Base-by-base conservation (phyloP, 2,888 invertebrate genomes). In the Trissolcus brochymenae region DNA sequence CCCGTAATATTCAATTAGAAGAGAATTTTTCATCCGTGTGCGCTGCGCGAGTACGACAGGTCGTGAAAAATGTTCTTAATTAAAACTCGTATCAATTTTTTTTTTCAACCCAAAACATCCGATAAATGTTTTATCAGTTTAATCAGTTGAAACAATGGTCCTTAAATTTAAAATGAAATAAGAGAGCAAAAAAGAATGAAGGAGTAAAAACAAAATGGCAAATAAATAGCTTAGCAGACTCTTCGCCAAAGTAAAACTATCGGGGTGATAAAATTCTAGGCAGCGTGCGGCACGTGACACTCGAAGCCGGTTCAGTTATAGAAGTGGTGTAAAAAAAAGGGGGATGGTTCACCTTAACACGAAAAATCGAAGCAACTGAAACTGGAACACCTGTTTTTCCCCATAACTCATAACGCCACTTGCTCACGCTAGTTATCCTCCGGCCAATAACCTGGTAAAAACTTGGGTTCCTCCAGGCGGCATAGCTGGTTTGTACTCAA, bases 331-430 rank as follows among this genome's bases (percentile, higher is more conserved):
- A 13, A 9, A 2, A 50, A 51, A 51, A 55, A 14, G 17, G 19
- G n/a, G 9, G 11, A 51, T 51, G 17, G 43, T 67, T 72, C 49
- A 72, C 72, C 72, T 72, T 66, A 66, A 66, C 60, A 73, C 72
- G 13, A 65, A 66, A 65, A 65, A 59, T 66, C 60, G 65, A 65
- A 66, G 65, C 72, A 66, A 65, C 72, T 73, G 65, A 73, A 73
- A 73, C 55, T 60, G 53, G 65, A 59, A 73, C 65, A 60, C 65
- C 54, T 66, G 72, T 50, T 65, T 73, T 54, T 54, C 65, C 50
- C 60, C 72, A 73, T 66, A 66, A 66, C 72, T 65, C 65, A 73
- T 73, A 60, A 65, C 65, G 53, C 49, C 50, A 55, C 72, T 65
- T 59, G 43, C 13, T 50, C 54, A 13, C 16, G 40, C 54, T 14